phyloP scores from a whole-genome alignment of 2,113 vertebrate species.

The Ceratotherium simum region DNA sequence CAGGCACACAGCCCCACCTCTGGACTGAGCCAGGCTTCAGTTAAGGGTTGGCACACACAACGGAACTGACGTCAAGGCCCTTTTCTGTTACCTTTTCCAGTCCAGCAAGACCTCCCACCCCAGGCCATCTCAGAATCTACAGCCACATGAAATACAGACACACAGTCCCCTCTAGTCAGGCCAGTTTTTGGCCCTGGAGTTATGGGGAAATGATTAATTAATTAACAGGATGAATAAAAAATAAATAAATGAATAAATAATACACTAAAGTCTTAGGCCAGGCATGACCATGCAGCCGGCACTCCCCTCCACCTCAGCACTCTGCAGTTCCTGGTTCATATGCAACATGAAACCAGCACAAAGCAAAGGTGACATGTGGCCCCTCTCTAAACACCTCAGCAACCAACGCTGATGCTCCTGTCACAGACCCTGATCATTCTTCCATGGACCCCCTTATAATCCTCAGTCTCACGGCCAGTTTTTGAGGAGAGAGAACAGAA shows the following conservation, averaged over 20 bases:
- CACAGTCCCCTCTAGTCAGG: background rate
- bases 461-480: conserved; percentile 14
- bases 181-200: background rate
- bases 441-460: background rate
- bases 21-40: background rate
- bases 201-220: background rate
- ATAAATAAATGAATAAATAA: conserved; percentile 20
- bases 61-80: background rate
- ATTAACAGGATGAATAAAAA: conserved; percentile 24
- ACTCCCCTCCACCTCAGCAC: background rate
- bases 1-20: conserved; percentile 17
- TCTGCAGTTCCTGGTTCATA: background rate
- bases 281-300: background rate
- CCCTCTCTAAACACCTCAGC: background rate
- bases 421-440: background rate
- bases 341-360: background rate
- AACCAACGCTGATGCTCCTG: background rate
- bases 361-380: background rate
- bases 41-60: background rate
- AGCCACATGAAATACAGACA: conserved; percentile 1
- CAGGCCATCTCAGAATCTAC: background rate
- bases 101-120: conserved; percentile 42
- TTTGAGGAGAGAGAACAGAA: conserved; percentile 60
- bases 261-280: background rate
- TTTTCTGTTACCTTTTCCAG: conserved; percentile 16